Percentiles rank a stretch among this genome's conserved stretches.
These are phyloP conservation scores for Nothoprocta perdicaria DNA, from an alignment of 2,113 vertebrate species.

Conservation along the genomic window DNA sequence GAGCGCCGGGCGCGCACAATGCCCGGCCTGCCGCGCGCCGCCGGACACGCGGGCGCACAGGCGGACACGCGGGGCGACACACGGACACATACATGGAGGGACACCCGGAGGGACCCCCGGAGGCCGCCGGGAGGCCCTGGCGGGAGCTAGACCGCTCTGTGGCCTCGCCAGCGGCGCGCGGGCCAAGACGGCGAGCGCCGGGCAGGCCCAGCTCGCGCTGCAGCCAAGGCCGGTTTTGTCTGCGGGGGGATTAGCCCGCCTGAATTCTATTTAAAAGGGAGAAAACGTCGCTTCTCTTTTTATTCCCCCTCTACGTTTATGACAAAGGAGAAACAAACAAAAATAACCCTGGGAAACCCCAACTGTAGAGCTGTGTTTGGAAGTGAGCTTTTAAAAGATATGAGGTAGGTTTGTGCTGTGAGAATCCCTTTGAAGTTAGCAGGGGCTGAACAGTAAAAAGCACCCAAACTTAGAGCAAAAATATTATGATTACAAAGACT, in stretches of 20 bases:
- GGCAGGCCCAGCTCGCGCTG: not conserved
- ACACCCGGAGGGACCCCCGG: too few relatives aligned
- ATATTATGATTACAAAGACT: not conserved
- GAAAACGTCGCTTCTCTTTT: not conserved
- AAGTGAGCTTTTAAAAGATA: not conserved
- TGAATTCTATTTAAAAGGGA: not conserved
- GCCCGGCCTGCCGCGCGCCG: too few relatives aligned
- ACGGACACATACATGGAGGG: too few relatives aligned
- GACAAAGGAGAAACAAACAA: not conserved
- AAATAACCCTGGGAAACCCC: not conserved
- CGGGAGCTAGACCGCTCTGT: too few relatives aligned
- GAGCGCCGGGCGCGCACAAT: too few relatives aligned
- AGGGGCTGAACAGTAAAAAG: rapidly evolving
- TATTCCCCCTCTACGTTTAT: rapidly evolving
- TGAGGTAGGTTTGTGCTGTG: rapidly evolving
- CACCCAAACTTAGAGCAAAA: not conserved
- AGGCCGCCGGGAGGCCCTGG: too few relatives aligned
- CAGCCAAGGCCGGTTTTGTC: rapidly evolving
- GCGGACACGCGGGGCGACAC: too few relatives aligned
- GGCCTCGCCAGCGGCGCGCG: too few relatives aligned
- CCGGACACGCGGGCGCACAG: too few relatives aligned
- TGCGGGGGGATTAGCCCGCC: not conserved
- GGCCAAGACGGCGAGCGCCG: rapidly evolving
- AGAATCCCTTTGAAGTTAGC: not conserved
- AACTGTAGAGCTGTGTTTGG: rapidly evolving